These are phyloP conservation scores for Marmota monax DNA, from an alignment of 2,113 vertebrate species.

Conservation along the genomic window DNA sequence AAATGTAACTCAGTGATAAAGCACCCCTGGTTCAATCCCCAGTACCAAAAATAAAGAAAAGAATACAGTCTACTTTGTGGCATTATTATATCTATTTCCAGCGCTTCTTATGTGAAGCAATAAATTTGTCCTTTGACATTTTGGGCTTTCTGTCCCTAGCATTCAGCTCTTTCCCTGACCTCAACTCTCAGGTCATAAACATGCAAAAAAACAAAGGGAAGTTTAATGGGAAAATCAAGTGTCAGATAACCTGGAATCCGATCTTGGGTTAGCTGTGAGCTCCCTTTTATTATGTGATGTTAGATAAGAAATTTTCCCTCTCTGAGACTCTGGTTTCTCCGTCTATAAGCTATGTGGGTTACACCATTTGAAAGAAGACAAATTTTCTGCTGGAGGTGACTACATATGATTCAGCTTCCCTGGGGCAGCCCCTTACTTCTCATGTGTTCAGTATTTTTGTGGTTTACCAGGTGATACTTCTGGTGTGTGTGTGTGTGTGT, in stretches of 20 bases:
- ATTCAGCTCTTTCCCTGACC: background rate
- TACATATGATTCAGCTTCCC: background rate
- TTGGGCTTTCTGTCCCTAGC: background rate
- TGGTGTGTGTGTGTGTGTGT: background rate
- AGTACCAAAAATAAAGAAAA: too few relatives aligned
- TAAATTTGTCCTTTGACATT: constrained; percentile 24
- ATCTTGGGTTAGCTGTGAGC: background rate
- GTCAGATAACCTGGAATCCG: background rate
- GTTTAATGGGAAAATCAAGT: background rate
- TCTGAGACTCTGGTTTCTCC: background rate
- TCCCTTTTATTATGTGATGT: background rate
- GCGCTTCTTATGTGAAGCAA: background rate
- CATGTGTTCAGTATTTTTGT: background rate
- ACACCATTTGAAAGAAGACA: background rate
- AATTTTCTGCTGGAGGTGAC: background rate
- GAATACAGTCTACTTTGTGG: background rate
- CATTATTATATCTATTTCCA: background rate
- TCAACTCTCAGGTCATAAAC: background rate
- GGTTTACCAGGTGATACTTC: constrained; percentile 17
- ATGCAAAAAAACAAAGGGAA: background rate
- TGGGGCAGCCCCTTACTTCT: background rate
- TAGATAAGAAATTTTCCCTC: background rate
- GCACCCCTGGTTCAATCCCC: too few relatives aligned
- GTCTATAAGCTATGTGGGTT: background rate
- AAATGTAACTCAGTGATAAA: too few relatives aligned